Percentiles rank a stretch among this genome's conserved stretches.
phyloP scores from a whole-genome alignment of 2,113 vertebrate species.

The Piaya cayana region DNA sequence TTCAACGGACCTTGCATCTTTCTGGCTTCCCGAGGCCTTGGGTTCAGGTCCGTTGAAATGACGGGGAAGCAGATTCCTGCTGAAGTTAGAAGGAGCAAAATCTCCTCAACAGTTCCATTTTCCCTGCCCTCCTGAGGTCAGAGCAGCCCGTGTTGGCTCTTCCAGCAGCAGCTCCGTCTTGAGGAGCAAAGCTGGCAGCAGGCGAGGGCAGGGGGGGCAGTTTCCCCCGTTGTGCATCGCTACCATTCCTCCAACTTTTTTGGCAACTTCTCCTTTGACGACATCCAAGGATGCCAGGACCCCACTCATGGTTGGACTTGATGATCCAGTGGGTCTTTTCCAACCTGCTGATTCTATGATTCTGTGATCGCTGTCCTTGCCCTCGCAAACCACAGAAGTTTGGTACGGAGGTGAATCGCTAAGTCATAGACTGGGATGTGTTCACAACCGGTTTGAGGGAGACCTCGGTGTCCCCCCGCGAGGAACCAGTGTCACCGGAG shows the following conservation, averaged over 20 bases:
- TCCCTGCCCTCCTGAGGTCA: not conserved
- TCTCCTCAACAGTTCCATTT: not conserved
- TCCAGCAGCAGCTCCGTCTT: not conserved
- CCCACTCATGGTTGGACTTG: too few relatives aligned
- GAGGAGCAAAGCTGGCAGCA: not conserved
- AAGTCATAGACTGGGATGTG: accelerated
- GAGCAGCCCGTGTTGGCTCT: not conserved
- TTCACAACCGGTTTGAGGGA: not conserved
- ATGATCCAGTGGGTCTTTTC: too few relatives aligned
- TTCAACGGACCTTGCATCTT: not conserved
- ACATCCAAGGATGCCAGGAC: accelerated
- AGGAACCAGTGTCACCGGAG: not conserved
- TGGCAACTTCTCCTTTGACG: not conserved
- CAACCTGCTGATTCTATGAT: too few relatives aligned
- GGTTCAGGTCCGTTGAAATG: not conserved
- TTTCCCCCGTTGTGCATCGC: not conserved
- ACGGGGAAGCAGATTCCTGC: not conserved
- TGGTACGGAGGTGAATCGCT: not conserved
- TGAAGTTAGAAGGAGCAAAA: not conserved
- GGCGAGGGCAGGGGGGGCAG: accelerated
- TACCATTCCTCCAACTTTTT: not conserved
- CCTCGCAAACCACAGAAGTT: accelerated
- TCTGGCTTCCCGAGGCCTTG: not conserved
- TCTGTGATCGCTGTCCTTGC: not conserved
- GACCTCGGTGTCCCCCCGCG: accelerated